Conservation (phyloP, 2,113 vertebrate genomes). For the Rallus limicola region DNA sequence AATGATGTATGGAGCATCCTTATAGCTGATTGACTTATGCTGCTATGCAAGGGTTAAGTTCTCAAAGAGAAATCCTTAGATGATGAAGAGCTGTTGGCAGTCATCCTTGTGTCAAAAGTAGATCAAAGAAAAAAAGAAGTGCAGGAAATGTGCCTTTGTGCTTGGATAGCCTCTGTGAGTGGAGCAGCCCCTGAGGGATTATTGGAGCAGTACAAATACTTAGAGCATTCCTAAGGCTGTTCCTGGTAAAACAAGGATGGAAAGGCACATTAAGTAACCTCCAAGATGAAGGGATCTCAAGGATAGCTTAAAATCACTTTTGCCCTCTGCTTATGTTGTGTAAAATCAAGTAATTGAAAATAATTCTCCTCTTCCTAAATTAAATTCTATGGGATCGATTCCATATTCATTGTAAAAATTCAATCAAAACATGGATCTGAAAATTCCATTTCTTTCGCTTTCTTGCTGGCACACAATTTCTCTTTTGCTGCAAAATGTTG, state of each 20-base stretch:
- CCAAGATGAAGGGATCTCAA: not conserved
- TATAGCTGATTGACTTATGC: not conserved
- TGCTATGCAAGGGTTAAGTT: not conserved
- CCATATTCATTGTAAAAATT: not conserved
- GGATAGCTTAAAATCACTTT: not conserved
- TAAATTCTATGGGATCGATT: not conserved
- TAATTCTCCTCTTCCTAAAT: not conserved
- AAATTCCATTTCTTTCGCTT: not conserved
- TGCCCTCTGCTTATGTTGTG: not conserved
- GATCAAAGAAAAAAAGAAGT: not conserved
- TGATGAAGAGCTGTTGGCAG: not conserved
- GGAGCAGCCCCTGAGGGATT: not conserved
- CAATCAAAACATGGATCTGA: not conserved
- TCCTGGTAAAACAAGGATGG: not conserved
- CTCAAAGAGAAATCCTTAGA: not conserved
- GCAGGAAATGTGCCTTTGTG: slow-evolving; percentile 7
- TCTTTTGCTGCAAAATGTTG: not conserved
- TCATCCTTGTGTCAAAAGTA: slow-evolving; percentile 8
- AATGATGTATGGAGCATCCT: not conserved
- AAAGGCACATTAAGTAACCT: not conserved
- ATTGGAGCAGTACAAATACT: not conserved
- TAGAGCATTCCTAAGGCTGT: not conserved
- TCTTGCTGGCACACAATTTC: not conserved
- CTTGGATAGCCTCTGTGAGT: not conserved
- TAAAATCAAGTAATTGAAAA: slow-evolving; percentile 12